Evolutionary conservation across 2,113 vertebrate species (phyloP).

Genomic region (Ictidomys tridecemlineatus): DNA sequence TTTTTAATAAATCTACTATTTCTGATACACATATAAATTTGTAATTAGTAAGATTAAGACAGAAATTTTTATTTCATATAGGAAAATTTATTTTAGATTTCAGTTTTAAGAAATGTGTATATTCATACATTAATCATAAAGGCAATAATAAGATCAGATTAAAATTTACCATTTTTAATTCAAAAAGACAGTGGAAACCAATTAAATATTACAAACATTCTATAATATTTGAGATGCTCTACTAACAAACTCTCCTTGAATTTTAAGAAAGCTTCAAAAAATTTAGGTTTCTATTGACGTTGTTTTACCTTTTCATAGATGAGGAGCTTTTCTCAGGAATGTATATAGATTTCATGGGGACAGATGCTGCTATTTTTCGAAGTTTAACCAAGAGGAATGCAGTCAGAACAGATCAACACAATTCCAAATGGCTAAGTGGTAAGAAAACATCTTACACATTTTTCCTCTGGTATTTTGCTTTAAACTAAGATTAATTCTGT

Average conservation of each 20-base stretch:
- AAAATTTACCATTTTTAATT: not conserved
- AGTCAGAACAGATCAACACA: slow-evolving; percentile 97
- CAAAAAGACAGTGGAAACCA: not conserved
- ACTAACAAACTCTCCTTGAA: not conserved
- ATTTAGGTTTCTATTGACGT: not conserved
- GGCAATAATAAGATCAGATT: not conserved
- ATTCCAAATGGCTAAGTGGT: slow-evolving; percentile 99
- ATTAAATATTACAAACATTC: not conserved
- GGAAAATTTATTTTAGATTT: not conserved
- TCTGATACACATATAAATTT: not conserved
- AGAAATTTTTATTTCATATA: slow-evolving; percentile 10
- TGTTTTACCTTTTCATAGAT: slow-evolving; percentile 87
- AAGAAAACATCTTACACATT: slow-evolving; percentile 75
- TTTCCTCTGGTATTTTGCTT: not conserved
- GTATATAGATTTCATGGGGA: slow-evolving; percentile 99
- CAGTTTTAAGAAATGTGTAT: too few relatives aligned
- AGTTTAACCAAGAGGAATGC: slow-evolving; percentile 96
- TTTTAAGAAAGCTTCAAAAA: not conserved
- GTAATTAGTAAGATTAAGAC: not conserved
- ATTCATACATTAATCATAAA: not conserved
- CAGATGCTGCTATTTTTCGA: slow-evolving; percentile 97
- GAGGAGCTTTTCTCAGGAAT: slow-evolving; percentile 99
- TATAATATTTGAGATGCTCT: not conserved
- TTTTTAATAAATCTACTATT: not conserved
- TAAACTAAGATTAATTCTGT: not conserved